Evolutionary conservation across 2,113 vertebrate species (phyloP), one percentile per base, ranked within the genome.

Genomic region (Paradisaea rubra): DNA sequence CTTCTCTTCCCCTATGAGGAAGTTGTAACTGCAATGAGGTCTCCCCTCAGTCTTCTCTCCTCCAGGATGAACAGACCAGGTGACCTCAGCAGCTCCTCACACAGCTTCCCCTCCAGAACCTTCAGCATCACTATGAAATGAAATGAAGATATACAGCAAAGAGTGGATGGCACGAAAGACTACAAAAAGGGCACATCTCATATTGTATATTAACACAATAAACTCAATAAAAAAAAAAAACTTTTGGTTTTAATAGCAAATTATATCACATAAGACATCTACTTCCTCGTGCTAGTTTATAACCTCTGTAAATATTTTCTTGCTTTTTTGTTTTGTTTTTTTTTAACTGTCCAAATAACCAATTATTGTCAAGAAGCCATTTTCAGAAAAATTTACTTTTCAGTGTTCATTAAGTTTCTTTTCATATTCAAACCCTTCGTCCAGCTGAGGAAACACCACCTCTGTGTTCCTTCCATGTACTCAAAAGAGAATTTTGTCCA

Each of bases 1-100:
- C 13, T 63, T 1, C 24, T 6, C 47, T 41, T 16, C 25, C 16
- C 4, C 56, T 70, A 7, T 0, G 0, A 16, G 7, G 56, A 47
- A 54, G 20, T 0, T 53, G 39, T 28, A 2, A 2, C 39, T 61
- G n/a, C 54, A 61, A 0, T n/a, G 47, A 39, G 23, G 7, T n/a
- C 10, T 47, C 16, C 6, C 28, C 41, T 70, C 84, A 47, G 23
- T 4, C 64, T 44, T 23, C 24, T 42, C 37, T 42, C 8, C 25
- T 23, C n/a, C 56, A 78, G 54, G 23, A 7, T 47, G 64, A 61
- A 24, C 15, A 54, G 19, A 39, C 7, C 47, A n/a, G 1, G n/a
- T 13, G 13, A 28, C 15, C 16, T 11, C 28, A 70, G 2, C n/a
- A 15, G 19, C 20, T 54, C 20, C 15, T 53, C 73, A 24, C 1